Evolutionary conservation across 2,797 vertebrate species (phyloP), one percentile per base, ranked within the genome.

Genomic region (Forpus xanthops): DNA sequence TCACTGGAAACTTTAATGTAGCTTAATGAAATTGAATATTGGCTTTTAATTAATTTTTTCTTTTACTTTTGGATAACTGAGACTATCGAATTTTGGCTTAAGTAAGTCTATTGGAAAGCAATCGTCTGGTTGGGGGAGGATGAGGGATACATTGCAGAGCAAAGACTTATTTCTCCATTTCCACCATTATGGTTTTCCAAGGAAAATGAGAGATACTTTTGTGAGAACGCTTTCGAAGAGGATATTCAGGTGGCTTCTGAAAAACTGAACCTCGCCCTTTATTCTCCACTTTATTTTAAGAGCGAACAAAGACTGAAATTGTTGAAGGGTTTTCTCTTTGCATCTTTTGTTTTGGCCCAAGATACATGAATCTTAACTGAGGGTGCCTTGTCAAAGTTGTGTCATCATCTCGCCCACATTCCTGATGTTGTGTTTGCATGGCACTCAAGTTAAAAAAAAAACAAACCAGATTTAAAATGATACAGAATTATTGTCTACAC

Each of bases 181-280:
- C 80, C 92, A 90, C 89, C 89, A 60, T 88, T 86, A 53, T 60
- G 86, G 47, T 90, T 91, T 97, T 92, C 82, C 93, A 92, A 76
- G 42, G 92, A 86, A 96, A 96, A 93, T 20, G 20, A 77, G 68
- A 82, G 70, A 15, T 25, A 18, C 58, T 79, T 75, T 66, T 75
- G 56, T 90, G 60, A 79, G 75, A 79, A 19, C 10, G 1, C 44
- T 79, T 80, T 21, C 27, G 77, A 88, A 72, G 16, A 90, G 58
- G 49, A 65, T 50, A 67, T 66, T 85, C 71, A 93, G 78, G 81
- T 94, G 93, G 61, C 66, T 93, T 90, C 50, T 71, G 61, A 82
- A 90, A 93, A 95, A 85, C 65, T 35, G 74, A 91, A 89, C 53
- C 33, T 90, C 27, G 4, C 50, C 50, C 30, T 91, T 87, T 42